Percentiles rank a stretch among this genome's conserved stretches.
phyloP scores from a whole-genome alignment of 2,113 vertebrate genomes.

The Limanda limanda region DNA sequence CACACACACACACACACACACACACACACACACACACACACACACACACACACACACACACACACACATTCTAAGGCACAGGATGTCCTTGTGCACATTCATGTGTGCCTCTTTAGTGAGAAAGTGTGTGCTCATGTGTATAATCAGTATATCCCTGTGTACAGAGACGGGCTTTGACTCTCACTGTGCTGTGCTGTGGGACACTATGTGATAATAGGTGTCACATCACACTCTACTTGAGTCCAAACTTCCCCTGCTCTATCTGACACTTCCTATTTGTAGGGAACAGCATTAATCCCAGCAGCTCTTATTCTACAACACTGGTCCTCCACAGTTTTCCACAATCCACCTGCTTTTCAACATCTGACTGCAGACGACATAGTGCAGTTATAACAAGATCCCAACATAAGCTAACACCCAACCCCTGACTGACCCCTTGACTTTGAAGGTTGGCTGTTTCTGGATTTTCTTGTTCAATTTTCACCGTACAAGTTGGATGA shows the following conservation, averaged over 20 bases:
- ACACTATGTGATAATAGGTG: slow-evolving; percentile 59
- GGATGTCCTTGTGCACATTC: slow-evolving; percentile 4
- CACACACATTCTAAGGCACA: neutral
- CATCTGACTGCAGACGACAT: too few relatives aligned
- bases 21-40: too few relatives aligned
- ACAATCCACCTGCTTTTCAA: neutral
- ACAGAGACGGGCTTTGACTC: slow-evolving; percentile 25
- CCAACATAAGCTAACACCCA: too few relatives aligned
- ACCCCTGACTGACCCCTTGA: too few relatives aligned
- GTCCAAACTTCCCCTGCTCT: slow-evolving; percentile 34
- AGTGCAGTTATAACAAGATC: too few relatives aligned
- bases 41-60: neutral
- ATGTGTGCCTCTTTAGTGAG: neutral
- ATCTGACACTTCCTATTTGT: slow-evolving; percentile 23
- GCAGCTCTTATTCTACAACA: slow-evolving; percentile 6
- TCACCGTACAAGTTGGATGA: too few relatives aligned
- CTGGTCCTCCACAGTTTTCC: neutral
- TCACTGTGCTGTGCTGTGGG: slow-evolving; percentile 10
- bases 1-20: neutral
- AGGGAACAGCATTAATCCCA: slow-evolving; percentile 26
- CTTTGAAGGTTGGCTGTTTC: too few relatives aligned
- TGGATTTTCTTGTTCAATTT: too few relatives aligned
- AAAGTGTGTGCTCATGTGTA: slow-evolving; percentile 4
- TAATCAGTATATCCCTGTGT: slow-evolving; percentile 14
- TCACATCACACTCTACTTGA: slow-evolving; percentile 48